A percentile compares a stretch with the other conserved stretches of the same genome.
These are phyloP conservation scores for Suncus etruscus DNA, from an alignment of 2,113 vertebrate genomes.

Conservation along the genomic window DNA sequence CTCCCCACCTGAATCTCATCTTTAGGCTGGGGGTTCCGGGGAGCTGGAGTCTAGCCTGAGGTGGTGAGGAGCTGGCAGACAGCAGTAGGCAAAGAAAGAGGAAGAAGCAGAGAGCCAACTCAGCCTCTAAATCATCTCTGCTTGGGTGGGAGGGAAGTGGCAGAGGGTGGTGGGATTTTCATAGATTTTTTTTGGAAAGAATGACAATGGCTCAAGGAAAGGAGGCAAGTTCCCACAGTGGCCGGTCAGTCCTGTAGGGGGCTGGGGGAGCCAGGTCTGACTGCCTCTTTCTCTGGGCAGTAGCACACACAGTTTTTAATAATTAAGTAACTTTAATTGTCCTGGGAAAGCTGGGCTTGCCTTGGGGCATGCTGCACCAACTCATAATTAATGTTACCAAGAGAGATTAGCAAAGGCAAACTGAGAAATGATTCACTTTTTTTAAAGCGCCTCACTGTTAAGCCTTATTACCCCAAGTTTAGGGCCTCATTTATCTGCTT, in stretches of 20 bases:
- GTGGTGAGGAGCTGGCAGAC: not conserved
- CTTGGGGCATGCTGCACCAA: constrained; percentile 90
- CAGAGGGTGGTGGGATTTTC: constrained; percentile 84
- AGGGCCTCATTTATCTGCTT: constrained; percentile 86
- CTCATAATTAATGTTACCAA: constrained; percentile 96
- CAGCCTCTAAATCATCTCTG: constrained; percentile 85
- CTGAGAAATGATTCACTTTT: constrained; percentile 88
- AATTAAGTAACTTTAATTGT: constrained; percentile 98
- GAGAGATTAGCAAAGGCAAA: constrained; percentile 92
- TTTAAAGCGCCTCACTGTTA: constrained; percentile 84
- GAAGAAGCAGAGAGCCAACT: not conserved
- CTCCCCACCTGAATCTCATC: not conserved
- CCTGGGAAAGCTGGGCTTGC: constrained; percentile 95
- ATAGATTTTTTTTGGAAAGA: constrained; percentile 87
- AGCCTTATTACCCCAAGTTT: constrained; percentile 86
- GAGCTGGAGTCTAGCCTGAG: not conserved
- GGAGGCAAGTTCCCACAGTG: constrained; percentile 88
- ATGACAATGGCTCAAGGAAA: constrained; percentile 86
- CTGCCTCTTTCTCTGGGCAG: constrained; percentile 86
- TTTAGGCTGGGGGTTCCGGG: not conserved
- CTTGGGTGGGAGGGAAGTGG: constrained; percentile 69
- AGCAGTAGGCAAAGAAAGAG: too few relatives aligned
- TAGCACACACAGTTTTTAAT: constrained; percentile 88
- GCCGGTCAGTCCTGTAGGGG: constrained; percentile 87
- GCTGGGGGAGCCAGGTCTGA: constrained; percentile 88